A percentile compares a stretch with the other conserved stretches of the same genome.
Conservation (phyloP, 2,888 invertebrate genomes). For the Dorcus parallelipipedus region DNA sequence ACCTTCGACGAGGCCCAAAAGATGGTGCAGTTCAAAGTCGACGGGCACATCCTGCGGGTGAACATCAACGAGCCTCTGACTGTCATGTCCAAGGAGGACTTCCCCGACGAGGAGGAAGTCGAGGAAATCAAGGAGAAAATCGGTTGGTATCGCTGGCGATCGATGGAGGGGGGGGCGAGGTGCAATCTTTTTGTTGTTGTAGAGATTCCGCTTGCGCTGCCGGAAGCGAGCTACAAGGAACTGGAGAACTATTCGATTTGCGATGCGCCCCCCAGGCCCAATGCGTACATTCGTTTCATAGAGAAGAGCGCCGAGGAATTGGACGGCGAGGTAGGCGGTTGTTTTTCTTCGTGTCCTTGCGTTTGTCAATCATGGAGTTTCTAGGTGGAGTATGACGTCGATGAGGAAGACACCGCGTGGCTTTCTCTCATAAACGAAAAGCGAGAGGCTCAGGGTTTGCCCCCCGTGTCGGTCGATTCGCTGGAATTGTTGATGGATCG, state of each 20-base stretch:
- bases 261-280: conserved; percentile 80
- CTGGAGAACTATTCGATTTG: conserved; percentile 76
- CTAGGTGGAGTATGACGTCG: conserved; percentile 89
- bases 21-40: conserved; percentile 83
- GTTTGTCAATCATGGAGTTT: neutral
- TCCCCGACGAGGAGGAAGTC: conserved; percentile 49
- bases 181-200: neutral
- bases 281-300: conserved; percentile 90
- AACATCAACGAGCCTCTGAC: conserved; percentile 63
- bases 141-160: neutral
- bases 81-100: conserved; percentile 67
- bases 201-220: conserved; percentile 44
- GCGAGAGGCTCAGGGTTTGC: conserved; percentile 67
- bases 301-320: conserved; percentile 92
- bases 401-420: conserved; percentile 98
- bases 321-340: conserved; percentile 66
- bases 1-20: conserved; percentile 83
- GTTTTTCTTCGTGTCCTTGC: neutral
- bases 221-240: conserved; percentile 67
- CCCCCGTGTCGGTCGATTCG: conserved; percentile 79
- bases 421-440: conserved; percentile 83
- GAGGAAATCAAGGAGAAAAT: conserved; percentile 46
- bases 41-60: conserved; percentile 57
- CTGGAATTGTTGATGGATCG: conserved; percentile 97
- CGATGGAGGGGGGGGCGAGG: neutral